Conservation (phyloP, 2,888 invertebrate genomes). For the Tenthredo distinguenda region DNA sequence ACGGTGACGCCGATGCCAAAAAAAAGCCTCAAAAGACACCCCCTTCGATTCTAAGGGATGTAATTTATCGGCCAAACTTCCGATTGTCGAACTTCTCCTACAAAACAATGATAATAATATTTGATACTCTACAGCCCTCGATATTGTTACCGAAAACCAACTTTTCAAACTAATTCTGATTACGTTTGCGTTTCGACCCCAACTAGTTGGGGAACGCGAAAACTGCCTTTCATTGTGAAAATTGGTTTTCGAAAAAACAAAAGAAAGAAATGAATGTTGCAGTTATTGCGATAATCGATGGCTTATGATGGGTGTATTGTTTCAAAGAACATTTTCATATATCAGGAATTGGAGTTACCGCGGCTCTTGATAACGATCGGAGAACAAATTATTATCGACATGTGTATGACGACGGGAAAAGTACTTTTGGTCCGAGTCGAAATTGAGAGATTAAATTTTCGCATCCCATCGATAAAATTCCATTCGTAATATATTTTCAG, state of each 20-base stretch:
- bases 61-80: slow-evolving; percentile 9
- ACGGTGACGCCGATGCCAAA: not conserved
- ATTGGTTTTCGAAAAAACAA: not conserved
- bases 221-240: not conserved
- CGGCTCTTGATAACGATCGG: not conserved
- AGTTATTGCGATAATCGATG: not conserved
- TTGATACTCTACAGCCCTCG: not conserved
- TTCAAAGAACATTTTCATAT: not conserved
- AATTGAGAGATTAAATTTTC: slow-evolving; percentile 42
- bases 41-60: not conserved
- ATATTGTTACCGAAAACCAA: not conserved
- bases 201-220: not conserved
- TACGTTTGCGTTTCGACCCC: not conserved
- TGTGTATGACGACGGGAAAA: not conserved
- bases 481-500: not conserved
- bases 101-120: not conserved
- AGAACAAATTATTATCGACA: not conserved
- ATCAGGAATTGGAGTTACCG: not conserved
- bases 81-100: not conserved
- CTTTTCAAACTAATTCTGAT: not conserved
- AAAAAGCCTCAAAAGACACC: not conserved
- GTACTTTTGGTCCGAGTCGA: not conserved
- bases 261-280: not conserved
- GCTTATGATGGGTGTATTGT: not conserved
- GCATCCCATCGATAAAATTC: slow-evolving; percentile 10